Conservation (phyloP, 2,888 invertebrate species). For the Halictus ligatus region DNA sequence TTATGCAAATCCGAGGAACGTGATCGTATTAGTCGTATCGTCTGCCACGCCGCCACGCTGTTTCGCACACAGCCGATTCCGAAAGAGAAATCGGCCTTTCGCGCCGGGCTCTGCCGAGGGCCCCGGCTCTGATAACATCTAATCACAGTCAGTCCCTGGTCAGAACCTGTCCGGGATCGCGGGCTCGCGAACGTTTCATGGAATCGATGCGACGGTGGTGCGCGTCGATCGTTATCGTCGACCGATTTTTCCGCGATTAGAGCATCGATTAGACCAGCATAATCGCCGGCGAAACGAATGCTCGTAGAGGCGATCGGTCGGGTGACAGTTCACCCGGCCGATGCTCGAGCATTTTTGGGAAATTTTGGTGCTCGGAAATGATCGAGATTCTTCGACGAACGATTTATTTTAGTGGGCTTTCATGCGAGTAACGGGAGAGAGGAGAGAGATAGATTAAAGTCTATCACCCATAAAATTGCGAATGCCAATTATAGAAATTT, state of each 20-base stretch:
- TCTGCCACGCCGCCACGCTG: not conserved
- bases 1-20: conserved; percentile 53
- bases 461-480: too few species aligned
- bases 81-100: conserved; percentile 39
- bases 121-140: not conserved
- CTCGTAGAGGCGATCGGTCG: not conserved
- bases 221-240: not conserved
- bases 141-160: not conserved
- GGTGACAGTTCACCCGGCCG: not conserved
- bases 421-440: too few species aligned
- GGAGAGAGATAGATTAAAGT: too few species aligned
- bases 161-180: not conserved
- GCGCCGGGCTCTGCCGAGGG: not conserved
- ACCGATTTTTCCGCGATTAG: not conserved
- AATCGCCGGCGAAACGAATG: not conserved
- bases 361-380: not conserved
- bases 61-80: not conserved
- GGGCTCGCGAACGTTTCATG: not conserved
- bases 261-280: not conserved
- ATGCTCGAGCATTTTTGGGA: not conserved
- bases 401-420: not conserved
- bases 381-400: not conserved
- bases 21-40: conserved; percentile 39
- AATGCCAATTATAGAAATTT: too few species aligned
- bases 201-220: not conserved